Percentiles rank a stretch among this genome's conserved stretches.
These are phyloP conservation scores for Caenorhabditis imperialis DNA, from an alignment of 2,888 invertebrate genomes.

Conservation along the genomic window DNA sequence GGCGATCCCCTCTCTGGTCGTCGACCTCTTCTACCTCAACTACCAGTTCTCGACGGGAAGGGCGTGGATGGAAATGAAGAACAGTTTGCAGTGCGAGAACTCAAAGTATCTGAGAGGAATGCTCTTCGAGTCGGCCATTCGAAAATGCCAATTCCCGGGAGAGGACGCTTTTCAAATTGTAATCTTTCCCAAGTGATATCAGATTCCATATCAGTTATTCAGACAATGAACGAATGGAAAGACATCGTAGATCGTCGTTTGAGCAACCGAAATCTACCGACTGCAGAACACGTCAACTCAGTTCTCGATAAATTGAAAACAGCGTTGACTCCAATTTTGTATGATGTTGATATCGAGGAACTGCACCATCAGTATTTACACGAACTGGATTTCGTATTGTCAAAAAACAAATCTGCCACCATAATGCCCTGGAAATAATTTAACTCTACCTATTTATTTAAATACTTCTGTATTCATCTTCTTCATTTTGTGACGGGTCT, in stretches of 20 bases:
- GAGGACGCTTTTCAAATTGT: slow-evolving; percentile 44
- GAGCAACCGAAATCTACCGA: not conserved
- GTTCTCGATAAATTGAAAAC: slow-evolving; percentile 3
- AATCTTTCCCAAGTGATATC: not conserved
- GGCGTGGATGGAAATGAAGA: slow-evolving; percentile 35
- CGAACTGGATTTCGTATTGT: too few species aligned
- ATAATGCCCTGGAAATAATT: too few species aligned
- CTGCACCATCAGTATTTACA: slow-evolving; percentile 34
- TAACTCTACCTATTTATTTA: too few species aligned
- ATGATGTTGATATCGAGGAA: slow-evolving; percentile 27
- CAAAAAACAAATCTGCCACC: too few species aligned
- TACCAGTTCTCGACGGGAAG: slow-evolving; percentile 7
- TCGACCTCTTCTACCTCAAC: slow-evolving; percentile 66
- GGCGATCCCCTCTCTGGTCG: slow-evolving; percentile 73
- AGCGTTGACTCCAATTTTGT: slow-evolving; percentile 18
- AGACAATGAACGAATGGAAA: slow-evolving; percentile 51
- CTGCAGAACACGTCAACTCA: not conserved
- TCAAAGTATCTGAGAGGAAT: slow-evolving; percentile 16
- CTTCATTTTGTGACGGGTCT: too few species aligned
- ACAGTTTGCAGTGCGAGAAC: slow-evolving; percentile 10
- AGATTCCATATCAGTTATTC: slow-evolving; percentile 3
- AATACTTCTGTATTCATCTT: too few species aligned
- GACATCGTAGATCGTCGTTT: slow-evolving; percentile 15
- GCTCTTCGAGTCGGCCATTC: slow-evolving; percentile 13
- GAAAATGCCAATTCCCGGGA: slow-evolving; percentile 47